Evolutionary conservation across 1,140 invertebrate genomes (phyloP).

Genomic region (Drosophila obscura): DNA sequence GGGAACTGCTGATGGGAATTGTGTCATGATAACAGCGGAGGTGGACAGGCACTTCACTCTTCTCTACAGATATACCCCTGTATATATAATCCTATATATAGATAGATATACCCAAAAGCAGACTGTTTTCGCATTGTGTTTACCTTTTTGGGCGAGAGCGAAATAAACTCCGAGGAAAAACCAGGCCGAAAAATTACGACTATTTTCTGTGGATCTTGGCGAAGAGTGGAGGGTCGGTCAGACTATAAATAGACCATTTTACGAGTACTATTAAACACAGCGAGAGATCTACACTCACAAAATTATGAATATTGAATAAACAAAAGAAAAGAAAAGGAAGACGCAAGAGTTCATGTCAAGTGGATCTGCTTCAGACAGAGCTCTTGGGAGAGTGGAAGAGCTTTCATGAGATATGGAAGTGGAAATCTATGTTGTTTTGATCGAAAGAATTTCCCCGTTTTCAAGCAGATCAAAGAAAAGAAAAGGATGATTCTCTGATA

Average conservation of each 20-base stretch:
- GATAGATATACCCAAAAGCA: constrained; percentile 8
- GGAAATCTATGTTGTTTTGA: not conserved
- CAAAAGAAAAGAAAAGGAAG: constrained; percentile 1
- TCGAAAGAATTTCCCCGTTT: not conserved
- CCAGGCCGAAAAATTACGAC: constrained; percentile 21
- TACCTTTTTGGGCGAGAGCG: constrained; percentile 28
- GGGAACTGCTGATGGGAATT: constrained; percentile 54
- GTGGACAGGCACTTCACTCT: constrained; percentile 18
- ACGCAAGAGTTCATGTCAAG: constrained; percentile 13
- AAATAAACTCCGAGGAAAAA: constrained; percentile 37
- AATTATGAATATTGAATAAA: constrained; percentile 38
- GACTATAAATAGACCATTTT: constrained; percentile 34
- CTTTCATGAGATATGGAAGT: not conserved
- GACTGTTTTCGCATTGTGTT: constrained; percentile 35
- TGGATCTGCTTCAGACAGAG: not conserved
- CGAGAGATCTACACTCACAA: not conserved
- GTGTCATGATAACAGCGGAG: constrained; percentile 52
- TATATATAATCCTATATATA: constrained; percentile 19
- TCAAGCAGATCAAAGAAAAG: not conserved
- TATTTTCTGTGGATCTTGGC: not conserved
- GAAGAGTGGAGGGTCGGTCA: too few relatives aligned
- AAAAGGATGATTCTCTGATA: too few relatives aligned
- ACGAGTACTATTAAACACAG: constrained; percentile 1
- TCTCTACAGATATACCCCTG: constrained; percentile 9
- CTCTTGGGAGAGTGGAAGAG: not conserved